phyloP scores from a whole-genome alignment of 2,888 invertebrate genomes.

The Cremastinae sp. region DNA sequence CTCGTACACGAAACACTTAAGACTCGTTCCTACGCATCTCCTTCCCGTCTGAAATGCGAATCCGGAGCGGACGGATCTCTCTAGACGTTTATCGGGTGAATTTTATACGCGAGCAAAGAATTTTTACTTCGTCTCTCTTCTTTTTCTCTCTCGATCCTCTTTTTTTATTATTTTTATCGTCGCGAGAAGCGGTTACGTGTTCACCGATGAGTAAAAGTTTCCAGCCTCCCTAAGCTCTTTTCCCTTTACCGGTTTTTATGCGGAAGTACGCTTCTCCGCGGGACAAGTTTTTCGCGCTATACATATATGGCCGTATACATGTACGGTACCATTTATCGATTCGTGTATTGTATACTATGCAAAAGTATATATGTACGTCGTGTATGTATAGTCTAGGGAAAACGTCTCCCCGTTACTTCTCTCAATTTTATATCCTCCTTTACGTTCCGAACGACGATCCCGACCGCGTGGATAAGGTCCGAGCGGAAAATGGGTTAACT shows the following conservation, averaged over 20 bases:
- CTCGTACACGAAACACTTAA: neutral
- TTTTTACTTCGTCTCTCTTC: too few relatives aligned
- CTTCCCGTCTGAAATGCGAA: neutral
- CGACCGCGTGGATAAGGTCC: conserved; percentile 36
- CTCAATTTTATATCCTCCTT: neutral
- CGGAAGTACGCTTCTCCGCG: conserved; percentile 25
- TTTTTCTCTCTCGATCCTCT: too few relatives aligned
- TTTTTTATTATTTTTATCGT: neutral
- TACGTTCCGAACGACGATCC: neutral
- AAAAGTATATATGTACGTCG: neutral
- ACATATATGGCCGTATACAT: too few relatives aligned
- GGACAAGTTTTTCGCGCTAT: conserved; percentile 12
- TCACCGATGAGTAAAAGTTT: too few relatives aligned
- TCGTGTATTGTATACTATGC: conserved; percentile 6
- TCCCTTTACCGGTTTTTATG: conserved; percentile 34
- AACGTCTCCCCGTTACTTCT: neutral
- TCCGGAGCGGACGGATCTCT: conserved; percentile 41
- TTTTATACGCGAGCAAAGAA: neutral
- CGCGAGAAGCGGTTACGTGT: too few relatives aligned
- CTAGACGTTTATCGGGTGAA: conserved; percentile 13
- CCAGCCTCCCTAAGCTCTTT: neutral
- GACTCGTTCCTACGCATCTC: neutral
- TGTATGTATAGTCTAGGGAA: neutral
- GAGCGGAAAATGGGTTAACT: conserved; percentile 37
- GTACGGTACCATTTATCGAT: conserved; percentile 27